Evolutionary conservation across 2,888 invertebrate genomes (phyloP), one percentile per base, ranked within the genome.

Genomic region (Marasmarcha lunaedactyla): DNA sequence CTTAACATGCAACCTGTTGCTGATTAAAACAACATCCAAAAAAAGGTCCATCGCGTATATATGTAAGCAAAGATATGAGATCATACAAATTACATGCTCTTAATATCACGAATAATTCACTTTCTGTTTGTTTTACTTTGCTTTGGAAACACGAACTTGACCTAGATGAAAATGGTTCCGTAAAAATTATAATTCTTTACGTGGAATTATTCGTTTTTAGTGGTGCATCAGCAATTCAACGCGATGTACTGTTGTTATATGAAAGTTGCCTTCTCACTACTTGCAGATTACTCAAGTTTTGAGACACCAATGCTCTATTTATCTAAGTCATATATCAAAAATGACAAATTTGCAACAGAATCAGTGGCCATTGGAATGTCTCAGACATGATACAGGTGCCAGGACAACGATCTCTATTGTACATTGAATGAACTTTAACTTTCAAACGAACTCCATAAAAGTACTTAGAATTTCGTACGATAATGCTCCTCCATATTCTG

Each of bases 121-220:
- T 30, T 30, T 30, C 30, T 30, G 30, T 9, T 25, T 9, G 25
- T 30, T n/a, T 7, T n/a, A 30, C 30, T 30, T 30, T 9, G 30
- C 4, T 30, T 30, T 3, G 10, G 11, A 30, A 30, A 30, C 30
- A 11, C 30, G 30, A 30, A 30, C 30, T 30, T 30, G 30, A 11
- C 30, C 30, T 30, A 30, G 30, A 30, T 30, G 30, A n/a, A 30
- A 30, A 30, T n/a, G 30, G 30, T 30, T 30, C 30, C 30, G 30
- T 9, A 30, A 30, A n/a, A 20, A 20, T 20, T 7, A 20, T 20
- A 20, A 20, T 20, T 20, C 3, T 20, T 20, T 20, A 20, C 20
- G 20, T 20, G 4, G 20, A 7, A 20, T 20, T 3, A 20, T 20
- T 20, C 20, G 7, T 20, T 20, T 20, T 20, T 5, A 20, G 20